Evolutionary conservation across 1,140 invertebrate species (phyloP), one percentile per base, ranked within the genome.

Genomic region (Psix sp.): DNA sequence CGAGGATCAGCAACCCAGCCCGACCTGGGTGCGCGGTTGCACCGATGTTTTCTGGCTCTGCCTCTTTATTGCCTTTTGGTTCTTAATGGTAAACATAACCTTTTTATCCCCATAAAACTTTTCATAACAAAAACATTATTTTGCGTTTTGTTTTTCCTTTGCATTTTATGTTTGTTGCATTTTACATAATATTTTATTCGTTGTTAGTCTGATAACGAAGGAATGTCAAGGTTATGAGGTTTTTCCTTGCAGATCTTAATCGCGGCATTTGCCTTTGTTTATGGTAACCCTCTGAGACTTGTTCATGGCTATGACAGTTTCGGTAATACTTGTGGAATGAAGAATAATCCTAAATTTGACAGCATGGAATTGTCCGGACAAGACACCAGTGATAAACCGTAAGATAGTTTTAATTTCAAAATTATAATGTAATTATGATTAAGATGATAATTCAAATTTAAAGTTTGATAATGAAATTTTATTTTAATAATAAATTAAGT

Each of bases 231-330:
- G 7, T 24, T 4, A 24, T 24, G n/a, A n/a, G 4, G 6, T 20
- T 17, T 29, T 11, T 29, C 31, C 13, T 85, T 86, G 16, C 77
- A 94, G 94, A 92, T 96, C 75, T 89, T 95, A 63, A 93, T 97
- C 65, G 94, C 95, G 9, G 92, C 91, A 5, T 96, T 96, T 87
- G 94, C 95, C 1, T 92, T 96, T 81, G 92, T 94, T 5, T 95
- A 95, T 87, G 96, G 96, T 0, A 95, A 95, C 88, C 95, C 95
- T 2, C 84, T 93, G 72, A 89, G 95, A 63, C 89, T 98, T 4
- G 92, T 96, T 57, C 95, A 96, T 89, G 96, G 96, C 36, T 96
- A 95, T 86, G 96, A 98, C 83, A 96, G 95, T 70, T 98, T 95
- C 89, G 96, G 96, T n/a, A 98, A 98, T 84, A 96, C 94, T 20